phyloP scores from a whole-genome alignment of 1,140 invertebrate genomes.

The Diachasma alloeum region DNA sequence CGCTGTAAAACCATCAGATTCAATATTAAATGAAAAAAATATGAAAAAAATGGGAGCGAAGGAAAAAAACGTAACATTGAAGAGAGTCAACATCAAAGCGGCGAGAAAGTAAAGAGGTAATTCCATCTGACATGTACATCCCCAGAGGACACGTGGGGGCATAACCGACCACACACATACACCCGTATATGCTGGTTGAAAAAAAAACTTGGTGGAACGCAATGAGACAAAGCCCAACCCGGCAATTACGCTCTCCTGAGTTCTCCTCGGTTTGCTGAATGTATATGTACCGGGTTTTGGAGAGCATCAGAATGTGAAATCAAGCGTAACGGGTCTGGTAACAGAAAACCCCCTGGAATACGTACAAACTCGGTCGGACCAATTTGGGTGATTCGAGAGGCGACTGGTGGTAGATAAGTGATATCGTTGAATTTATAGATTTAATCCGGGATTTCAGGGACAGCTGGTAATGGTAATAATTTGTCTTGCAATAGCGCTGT shows the following conservation, averaged over 20 bases:
- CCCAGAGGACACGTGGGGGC: constrained; percentile 5
- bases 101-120: constrained; percentile 26
- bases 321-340: constrained; percentile 11
- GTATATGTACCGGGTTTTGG: background rate
- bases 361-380: background rate
- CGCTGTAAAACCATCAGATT: background rate
- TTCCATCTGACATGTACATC: constrained; percentile 22
- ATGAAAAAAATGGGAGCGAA: constrained; percentile 7
- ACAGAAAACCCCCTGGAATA: background rate
- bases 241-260: constrained; percentile 20
- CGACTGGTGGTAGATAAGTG: background rate
- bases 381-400: background rate
- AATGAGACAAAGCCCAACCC: constrained; percentile 24
- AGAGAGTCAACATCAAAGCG: constrained; percentile 13
- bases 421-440: background rate
- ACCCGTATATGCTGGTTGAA: background rate
- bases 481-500: too few relatives aligned
- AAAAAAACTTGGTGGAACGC: constrained; percentile 2
- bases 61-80: background rate
- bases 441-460: too few relatives aligned
- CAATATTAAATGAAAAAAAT: background rate
- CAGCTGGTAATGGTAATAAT: too few relatives aligned
- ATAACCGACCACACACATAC: constrained; percentile 23
- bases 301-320: constrained; percentile 27
- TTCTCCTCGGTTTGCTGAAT: background rate